Percentiles rank a stretch among this genome's conserved stretches.
phyloP scores from a whole-genome alignment of 2,113 vertebrate species.

The Mirza zaza region DNA sequence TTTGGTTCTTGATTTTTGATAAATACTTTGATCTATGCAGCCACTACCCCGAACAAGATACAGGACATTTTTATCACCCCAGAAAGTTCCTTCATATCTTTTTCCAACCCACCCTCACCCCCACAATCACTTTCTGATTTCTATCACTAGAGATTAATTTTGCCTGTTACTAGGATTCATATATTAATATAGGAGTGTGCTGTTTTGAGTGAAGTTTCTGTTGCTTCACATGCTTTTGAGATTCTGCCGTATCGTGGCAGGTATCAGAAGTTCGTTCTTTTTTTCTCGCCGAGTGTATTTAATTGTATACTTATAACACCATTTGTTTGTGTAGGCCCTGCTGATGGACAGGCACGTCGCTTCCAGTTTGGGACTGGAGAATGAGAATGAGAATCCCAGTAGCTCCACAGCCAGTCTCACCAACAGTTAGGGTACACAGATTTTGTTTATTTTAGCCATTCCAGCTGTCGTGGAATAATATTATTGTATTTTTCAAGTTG shows the following conservation, averaged over 20 bases:
- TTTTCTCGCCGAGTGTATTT: not conserved
- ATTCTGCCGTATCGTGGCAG: not conserved
- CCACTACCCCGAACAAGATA: not conserved
- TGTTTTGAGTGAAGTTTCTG: not conserved
- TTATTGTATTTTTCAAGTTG: not conserved
- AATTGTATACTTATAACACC: not conserved
- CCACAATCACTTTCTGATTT: not conserved
- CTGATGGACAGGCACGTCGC: not conserved
- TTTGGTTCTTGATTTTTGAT: not conserved
- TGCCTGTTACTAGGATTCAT: not conserved
- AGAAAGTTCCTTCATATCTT: not conserved
- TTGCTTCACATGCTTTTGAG: not conserved
- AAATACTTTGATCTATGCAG: not conserved
- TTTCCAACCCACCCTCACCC: too few species aligned
- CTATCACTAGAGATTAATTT: not conserved
- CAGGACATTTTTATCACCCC: not conserved
- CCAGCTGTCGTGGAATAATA: not conserved
- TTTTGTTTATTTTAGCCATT: not conserved
- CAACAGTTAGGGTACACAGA: not conserved
- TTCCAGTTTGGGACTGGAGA: not conserved
- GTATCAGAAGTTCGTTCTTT: not conserved
- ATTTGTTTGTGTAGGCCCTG: not conserved
- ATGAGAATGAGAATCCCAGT: too few species aligned
- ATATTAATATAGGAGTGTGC: not conserved
- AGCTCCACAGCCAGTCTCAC: too few species aligned